phyloP scores from a whole-genome alignment of 2,797 vertebrate genomes.

The Eutrigla gurnardus region DNA sequence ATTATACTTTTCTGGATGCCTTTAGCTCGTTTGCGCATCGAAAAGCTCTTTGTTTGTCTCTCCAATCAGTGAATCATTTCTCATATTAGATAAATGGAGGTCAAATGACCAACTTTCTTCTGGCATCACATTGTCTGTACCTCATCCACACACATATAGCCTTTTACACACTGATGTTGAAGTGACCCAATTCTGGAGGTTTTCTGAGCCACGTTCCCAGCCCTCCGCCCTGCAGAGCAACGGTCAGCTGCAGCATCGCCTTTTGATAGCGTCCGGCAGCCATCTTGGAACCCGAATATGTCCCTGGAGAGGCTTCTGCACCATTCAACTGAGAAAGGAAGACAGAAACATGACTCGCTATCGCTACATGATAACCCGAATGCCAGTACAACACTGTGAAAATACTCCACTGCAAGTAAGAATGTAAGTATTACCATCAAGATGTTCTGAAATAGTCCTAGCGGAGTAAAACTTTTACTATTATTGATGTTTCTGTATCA shows the following conservation, averaged over 20 bases:
- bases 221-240: slow-evolving; percentile 86
- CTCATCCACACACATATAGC: neutral
- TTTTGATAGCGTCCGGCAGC: slow-evolving; percentile 86
- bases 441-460: no score
- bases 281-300: slow-evolving; percentile 88
- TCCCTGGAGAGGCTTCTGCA: slow-evolving; percentile 38
- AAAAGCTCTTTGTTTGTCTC: neutral
- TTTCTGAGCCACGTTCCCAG: slow-evolving; percentile 91
- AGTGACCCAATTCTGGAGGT: slow-evolving; percentile 85
- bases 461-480: no score
- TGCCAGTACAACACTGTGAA: no score
- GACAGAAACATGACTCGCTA: neutral
- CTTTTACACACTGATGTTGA: slow-evolving; percentile 70
- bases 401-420: no score
- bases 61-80: neutral
- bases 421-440: no score
- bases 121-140: neutral
- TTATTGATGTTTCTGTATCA: no score
- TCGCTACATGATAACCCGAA: neutral
- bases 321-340: slow-evolving; percentile 80
- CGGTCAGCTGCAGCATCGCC: slow-evolving; percentile 87
- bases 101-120: neutral
- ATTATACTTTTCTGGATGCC: neutral
- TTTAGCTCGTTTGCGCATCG: slow-evolving; percentile 1
- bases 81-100: neutral